These are phyloP conservation scores for Eristalis intricaria DNA, from an alignment of 2,888 invertebrate genomes.

Conservation along the genomic window DNA sequence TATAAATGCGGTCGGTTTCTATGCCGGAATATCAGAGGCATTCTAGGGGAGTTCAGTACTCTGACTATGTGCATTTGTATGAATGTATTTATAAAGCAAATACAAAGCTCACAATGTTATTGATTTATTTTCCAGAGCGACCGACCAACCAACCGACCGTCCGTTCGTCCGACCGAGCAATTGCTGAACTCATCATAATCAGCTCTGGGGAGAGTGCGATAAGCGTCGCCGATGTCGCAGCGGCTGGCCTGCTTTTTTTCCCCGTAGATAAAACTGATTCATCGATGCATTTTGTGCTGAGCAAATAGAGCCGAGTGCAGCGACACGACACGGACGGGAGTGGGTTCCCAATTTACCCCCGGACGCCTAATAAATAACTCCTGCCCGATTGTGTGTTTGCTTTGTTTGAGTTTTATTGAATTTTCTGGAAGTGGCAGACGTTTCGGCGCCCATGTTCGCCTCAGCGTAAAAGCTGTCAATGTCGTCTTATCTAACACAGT, in stretches of 20 bases:
- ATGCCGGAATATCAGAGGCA: constrained; percentile 9
- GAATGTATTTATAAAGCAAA: constrained; percentile 53
- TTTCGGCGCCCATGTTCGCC: constrained; percentile 64
- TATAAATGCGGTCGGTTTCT: not conserved
- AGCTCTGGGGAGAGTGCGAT: constrained; percentile 52
- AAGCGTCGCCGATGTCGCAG: constrained; percentile 38
- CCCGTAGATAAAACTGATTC: constrained; percentile 70
- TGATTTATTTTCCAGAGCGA: constrained; percentile 61
- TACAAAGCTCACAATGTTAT: constrained; percentile 57
- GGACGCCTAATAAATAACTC: constrained; percentile 65
- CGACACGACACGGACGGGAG: constrained; percentile 37
- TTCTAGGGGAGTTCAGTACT: constrained; percentile 43
- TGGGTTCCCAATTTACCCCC: constrained; percentile 65
- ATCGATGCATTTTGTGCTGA: constrained; percentile 67
- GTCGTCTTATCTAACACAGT: constrained; percentile 48
- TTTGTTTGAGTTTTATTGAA: constrained; percentile 61
- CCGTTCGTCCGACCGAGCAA: constrained; percentile 46
- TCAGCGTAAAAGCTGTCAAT: constrained; percentile 58
- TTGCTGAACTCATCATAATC: constrained; percentile 66
- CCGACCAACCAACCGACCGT: not conserved
- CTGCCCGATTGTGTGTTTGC: constrained; percentile 62
- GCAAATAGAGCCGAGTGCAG: constrained; percentile 63
- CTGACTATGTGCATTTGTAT: not conserved
- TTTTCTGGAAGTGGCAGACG: constrained; percentile 67
- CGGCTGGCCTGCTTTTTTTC: constrained; percentile 65